Conservation (phyloP, 30 jellyfish, hydroid and myxozoan species). For the Chrysaora quinquecirrha region DNA sequence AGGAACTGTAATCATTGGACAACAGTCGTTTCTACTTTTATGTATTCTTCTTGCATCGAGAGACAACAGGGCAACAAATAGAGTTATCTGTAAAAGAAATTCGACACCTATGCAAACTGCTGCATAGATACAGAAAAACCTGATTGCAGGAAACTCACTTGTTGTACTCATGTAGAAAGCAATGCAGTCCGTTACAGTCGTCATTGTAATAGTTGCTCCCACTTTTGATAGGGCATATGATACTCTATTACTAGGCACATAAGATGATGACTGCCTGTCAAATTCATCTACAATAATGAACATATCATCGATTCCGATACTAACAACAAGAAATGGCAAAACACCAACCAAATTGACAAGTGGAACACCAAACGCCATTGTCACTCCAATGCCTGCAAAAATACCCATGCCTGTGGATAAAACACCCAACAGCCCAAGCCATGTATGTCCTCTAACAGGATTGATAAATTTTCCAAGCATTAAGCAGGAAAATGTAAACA, state of each 20-base stretch:
- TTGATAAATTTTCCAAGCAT: conserved; percentile 58
- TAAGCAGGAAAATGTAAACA: conserved; percentile 62
- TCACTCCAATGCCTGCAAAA: conserved; percentile 74
- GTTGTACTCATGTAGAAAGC: conserved; percentile 64
- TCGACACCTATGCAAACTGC: conserved; percentile 51
- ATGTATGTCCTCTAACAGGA: conserved; percentile 76
- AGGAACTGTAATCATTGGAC: conserved; percentile 44
- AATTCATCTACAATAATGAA: conserved; percentile 67
- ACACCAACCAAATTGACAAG: conserved; percentile 69
- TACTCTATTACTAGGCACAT: conserved; percentile 51
- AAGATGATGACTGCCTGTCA: conserved; percentile 47
- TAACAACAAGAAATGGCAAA: conserved; percentile 71
- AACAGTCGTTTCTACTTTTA: conserved; percentile 58
- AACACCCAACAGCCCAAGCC: conserved; percentile 67
- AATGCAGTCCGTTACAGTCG: conserved; percentile 70
- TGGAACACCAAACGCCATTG: conserved; percentile 57
- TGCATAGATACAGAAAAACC: conserved; percentile 68
- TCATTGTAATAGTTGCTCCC: conserved; percentile 84
- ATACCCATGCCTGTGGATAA: conserved; percentile 67
- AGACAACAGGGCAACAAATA: conserved; percentile 53
- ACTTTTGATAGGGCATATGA: conserved; percentile 59
- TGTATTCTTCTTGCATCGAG: conserved; percentile 56
- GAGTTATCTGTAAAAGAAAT: conserved; percentile 53
- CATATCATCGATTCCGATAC: conserved; percentile 82
- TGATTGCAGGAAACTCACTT: conserved; percentile 69